These are phyloP conservation scores for Trematocara nigrifrons DNA, from an alignment of 2,113 vertebrate genomes.

Conservation along the genomic window DNA sequence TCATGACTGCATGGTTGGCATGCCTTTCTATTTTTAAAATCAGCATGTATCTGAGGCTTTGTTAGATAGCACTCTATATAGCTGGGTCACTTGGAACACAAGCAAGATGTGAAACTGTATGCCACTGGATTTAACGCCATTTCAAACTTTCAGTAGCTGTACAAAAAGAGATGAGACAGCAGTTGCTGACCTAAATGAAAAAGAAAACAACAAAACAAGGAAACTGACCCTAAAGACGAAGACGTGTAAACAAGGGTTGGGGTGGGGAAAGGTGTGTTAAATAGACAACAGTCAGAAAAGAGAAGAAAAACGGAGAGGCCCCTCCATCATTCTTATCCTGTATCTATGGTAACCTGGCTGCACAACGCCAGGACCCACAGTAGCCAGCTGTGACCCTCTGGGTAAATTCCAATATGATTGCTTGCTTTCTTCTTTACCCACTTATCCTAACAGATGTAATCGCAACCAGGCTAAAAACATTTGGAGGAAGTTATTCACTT, in stretches of 20 bases:
- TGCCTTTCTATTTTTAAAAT: slow-evolving; percentile 68
- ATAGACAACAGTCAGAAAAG: not conserved
- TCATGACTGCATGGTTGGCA: not conserved
- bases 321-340: slow-evolving; percentile 40
- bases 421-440: slow-evolving; percentile 5
- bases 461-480: not conserved
- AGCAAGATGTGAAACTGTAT: not conserved
- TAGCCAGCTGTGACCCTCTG: slow-evolving; percentile 54
- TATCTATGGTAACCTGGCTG: slow-evolving; percentile 59
- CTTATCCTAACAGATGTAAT: slow-evolving; percentile 19
- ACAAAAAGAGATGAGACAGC: not conserved
- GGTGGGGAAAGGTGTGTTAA: not conserved
- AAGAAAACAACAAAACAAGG: not conserved
- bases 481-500: not conserved
- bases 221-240: not conserved
- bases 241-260: not conserved
- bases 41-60: slow-evolving; percentile 61
- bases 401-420: slow-evolving; percentile 38
- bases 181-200: not conserved
- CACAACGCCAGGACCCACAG: slow-evolving; percentile 33
- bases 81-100: slow-evolving; percentile 11
- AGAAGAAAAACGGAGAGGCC: not conserved
- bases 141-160: not conserved
- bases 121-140: not conserved
- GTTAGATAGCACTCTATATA: slow-evolving; percentile 45